Conservation (phyloP, 2,888 invertebrate species). For the Hecatera dysodea region DNA sequence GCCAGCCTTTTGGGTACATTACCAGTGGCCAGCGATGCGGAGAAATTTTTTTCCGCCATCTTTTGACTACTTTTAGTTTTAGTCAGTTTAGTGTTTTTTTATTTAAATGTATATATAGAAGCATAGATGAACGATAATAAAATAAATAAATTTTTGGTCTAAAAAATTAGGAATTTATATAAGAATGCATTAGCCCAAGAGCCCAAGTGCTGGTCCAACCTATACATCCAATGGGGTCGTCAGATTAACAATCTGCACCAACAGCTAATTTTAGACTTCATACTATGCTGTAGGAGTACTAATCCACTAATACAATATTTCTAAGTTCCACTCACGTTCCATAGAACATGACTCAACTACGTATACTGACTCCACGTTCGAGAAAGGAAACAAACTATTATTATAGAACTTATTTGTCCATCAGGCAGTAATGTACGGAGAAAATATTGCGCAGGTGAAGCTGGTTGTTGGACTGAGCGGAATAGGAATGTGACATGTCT, state of each 20-base stretch:
- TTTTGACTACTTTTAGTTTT: too few relatives aligned
- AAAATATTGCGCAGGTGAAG: constrained; percentile 24
- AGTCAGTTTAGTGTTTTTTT: too few relatives aligned
- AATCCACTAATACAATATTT: constrained; percentile 36
- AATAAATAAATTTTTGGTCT: too few relatives aligned
- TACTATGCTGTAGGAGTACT: constrained; percentile 32
- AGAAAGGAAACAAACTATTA: constrained; percentile 46
- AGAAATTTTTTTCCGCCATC: too few relatives aligned
- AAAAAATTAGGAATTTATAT: too few relatives aligned
- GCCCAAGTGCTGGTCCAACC: not conserved
- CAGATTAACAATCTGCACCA: constrained; percentile 13
- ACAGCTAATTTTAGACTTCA: constrained; percentile 48
- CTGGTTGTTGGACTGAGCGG: constrained; percentile 4
- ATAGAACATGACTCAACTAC: constrained; percentile 41
- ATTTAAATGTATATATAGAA: too few relatives aligned
- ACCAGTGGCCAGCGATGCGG: too few relatives aligned
- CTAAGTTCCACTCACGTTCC: constrained; percentile 46
- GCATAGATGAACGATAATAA: too few relatives aligned
- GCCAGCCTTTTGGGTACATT: too few relatives aligned
- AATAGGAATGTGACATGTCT: constrained; percentile 10
- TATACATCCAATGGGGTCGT: not conserved
- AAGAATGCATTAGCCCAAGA: not conserved
- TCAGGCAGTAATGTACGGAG: constrained; percentile 28
- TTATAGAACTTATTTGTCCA: constrained; percentile 47
- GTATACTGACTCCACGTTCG: constrained; percentile 43